These are phyloP conservation scores for Mesoligia furuncula DNA, from an alignment of 2,888 invertebrate species.

Conservation along the genomic window DNA sequence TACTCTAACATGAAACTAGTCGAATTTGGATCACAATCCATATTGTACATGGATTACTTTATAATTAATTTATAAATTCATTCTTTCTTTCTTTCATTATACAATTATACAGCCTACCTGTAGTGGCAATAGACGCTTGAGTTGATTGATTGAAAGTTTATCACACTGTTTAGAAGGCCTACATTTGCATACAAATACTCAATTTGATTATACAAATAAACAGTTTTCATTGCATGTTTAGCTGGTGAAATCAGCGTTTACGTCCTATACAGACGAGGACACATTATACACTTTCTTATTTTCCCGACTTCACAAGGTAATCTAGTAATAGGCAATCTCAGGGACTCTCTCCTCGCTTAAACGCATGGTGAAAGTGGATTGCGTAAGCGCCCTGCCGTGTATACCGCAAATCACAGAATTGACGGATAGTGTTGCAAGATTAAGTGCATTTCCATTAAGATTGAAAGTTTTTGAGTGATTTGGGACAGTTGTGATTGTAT, in stretches of 20 bases:
- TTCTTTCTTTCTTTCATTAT: no score
- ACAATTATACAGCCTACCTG: slow-evolving; percentile 5
- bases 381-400: slow-evolving; percentile 83
- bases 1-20: background rate
- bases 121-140: background rate
- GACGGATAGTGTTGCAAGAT: slow-evolving; percentile 67
- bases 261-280: slow-evolving; percentile 74
- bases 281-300: slow-evolving; percentile 85
- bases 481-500: slow-evolving; percentile 12
- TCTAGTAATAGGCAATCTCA: slow-evolving; percentile 87
- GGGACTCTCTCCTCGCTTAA: slow-evolving; percentile 88
- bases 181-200: slow-evolving; percentile 54
- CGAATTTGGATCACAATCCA: slow-evolving; percentile 19
- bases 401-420: slow-evolving; percentile 84
- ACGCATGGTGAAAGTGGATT: slow-evolving; percentile 87
- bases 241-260: slow-evolving; percentile 73
- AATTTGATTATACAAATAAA: slow-evolving; percentile 64
- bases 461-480: slow-evolving; percentile 54
- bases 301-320: slow-evolving; percentile 85
- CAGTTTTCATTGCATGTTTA: slow-evolving; percentile 68
- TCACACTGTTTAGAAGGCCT: slow-evolving; percentile 17
- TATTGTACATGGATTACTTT: background rate
- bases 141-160: slow-evolving; percentile 45
- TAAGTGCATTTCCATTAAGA: slow-evolving; percentile 59
- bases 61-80: no score